Evolutionary conservation across 2,797 vertebrate genomes (phyloP).

Genomic region (Otolemur crassicaudatus): DNA sequence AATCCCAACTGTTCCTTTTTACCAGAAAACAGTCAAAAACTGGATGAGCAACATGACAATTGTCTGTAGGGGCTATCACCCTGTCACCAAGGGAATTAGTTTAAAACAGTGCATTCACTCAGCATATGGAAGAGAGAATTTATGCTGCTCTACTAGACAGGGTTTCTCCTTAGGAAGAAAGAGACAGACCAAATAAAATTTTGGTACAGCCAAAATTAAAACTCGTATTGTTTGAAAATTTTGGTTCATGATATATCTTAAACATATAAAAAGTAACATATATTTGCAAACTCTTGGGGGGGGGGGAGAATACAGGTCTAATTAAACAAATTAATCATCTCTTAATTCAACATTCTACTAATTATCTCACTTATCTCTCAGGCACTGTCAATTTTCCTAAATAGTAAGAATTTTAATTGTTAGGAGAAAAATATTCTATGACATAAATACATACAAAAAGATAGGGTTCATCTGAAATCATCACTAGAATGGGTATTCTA

Average conservation of each 20-base stretch:
- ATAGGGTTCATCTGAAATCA: neutral
- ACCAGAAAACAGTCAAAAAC: constrained; percentile 24
- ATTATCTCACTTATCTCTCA: neutral
- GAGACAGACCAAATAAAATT: neutral
- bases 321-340: constrained; percentile 18
- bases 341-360: neutral
- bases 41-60: constrained; percentile 13
- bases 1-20: neutral
- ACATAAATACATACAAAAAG: neutral
- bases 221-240: neutral
- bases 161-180: constrained; percentile 45
- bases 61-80: neutral
- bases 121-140: neutral
- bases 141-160: neutral
- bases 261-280: neutral
- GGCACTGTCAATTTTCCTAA: neutral
- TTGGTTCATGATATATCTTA: constrained; percentile 9
- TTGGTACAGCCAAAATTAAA: neutral
- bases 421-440: neutral
- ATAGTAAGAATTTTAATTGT: neutral
- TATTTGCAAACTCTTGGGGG: neutral
- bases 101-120: constrained; percentile 47
- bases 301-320: neutral
- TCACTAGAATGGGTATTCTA: neutral
- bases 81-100: neutral